These are phyloP conservation scores for Tolmerus cingulatus DNA, from an alignment of 2,888 invertebrate genomes.

Conservation along the genomic window DNA sequence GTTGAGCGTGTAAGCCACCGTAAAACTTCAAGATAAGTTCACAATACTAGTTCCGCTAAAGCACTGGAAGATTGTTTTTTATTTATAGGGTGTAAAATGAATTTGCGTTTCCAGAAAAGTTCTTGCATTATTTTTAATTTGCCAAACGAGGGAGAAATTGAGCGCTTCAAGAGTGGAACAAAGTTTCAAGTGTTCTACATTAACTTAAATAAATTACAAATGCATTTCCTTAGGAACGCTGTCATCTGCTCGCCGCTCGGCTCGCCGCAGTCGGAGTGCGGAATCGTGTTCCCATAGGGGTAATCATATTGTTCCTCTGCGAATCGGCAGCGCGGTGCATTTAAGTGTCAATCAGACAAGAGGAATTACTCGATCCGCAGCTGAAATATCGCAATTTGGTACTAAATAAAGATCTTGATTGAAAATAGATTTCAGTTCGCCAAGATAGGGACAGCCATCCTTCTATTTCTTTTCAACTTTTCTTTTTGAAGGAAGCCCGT, in stretches of 20 bases:
- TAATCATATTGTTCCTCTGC: neutral
- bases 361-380: constrained; percentile 26
- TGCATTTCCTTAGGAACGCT: neutral
- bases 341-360: constrained; percentile 17
- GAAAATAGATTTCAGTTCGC: constrained; percentile 30
- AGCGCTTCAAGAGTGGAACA: neutral
- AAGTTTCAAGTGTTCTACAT: neutral
- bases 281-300: constrained; percentile 5
- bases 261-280: constrained; percentile 3
- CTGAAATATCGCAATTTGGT: constrained; percentile 19
- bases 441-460: neutral
- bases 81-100: neutral
- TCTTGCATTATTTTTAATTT: neutral
- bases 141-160: neutral
- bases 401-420: constrained; percentile 40
- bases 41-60: no score
- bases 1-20: no score
- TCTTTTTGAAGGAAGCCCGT: constrained; percentile 17
- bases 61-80: neutral
- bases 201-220: neutral
- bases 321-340: constrained; percentile 11
- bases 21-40: no score
- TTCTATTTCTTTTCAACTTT: constrained; percentile 1
- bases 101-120: neutral
- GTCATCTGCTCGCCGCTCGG: neutral